Conservation (phyloP, 2,888 invertebrate genomes). For the Mythimna ferrago region DNA sequence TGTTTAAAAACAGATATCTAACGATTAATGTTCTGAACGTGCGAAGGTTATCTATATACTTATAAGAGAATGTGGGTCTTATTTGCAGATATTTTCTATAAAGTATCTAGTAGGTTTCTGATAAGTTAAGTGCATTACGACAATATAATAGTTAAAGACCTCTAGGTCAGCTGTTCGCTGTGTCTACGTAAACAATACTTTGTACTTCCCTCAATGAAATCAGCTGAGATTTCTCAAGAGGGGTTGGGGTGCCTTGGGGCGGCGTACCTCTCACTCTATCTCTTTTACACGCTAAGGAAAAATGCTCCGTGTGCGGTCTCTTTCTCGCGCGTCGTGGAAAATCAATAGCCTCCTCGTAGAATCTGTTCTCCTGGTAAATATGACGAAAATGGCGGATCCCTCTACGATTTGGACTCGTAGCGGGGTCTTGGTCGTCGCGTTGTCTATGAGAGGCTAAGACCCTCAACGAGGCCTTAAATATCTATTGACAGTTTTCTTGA, state of each 20-base stretch:
- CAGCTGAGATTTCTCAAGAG: conserved; percentile 37
- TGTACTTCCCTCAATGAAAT: conserved; percentile 44
- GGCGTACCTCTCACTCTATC: conserved; percentile 28
- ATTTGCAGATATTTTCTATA: too few species aligned
- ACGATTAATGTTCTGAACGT: too few species aligned
- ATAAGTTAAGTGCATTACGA: too few species aligned
- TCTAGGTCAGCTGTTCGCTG: neutral
- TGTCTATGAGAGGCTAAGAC: conserved; percentile 8
- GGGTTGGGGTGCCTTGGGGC: conserved; percentile 44
- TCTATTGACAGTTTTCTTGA: neutral
- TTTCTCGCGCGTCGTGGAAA: conserved; percentile 57
- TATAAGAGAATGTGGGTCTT: too few species aligned
- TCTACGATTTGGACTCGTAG: conserved; percentile 60
- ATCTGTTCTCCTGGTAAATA: conserved; percentile 76
- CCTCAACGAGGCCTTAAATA: neutral
- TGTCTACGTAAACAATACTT: conserved; percentile 14
- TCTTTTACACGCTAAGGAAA: conserved; percentile 35
- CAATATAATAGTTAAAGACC: too few species aligned
- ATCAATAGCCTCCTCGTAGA: conserved; percentile 69
- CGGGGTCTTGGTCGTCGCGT: conserved; percentile 5
- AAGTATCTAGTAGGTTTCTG: too few species aligned
- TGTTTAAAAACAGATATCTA: too few species aligned
- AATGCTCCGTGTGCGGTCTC: conserved; percentile 24
- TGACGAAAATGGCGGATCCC: conserved; percentile 83
- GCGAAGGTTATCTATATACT: too few species aligned